Evolutionary conservation across 2,888 invertebrate genomes (phyloP).

Genomic region (Orthosia gothica): DNA sequence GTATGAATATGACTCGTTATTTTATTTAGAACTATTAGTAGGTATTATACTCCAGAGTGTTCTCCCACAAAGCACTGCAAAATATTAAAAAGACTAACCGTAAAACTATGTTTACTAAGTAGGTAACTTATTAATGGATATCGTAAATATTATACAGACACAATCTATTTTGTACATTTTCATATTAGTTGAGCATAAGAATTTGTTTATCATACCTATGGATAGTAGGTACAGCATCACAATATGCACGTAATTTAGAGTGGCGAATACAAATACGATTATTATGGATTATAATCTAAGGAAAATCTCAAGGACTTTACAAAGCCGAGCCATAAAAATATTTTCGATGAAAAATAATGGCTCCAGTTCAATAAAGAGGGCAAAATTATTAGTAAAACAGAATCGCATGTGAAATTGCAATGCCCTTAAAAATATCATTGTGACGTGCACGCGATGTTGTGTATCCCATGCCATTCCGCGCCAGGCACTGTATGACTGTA

Average conservation of each 20-base stretch:
- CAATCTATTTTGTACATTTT: slow-evolving; percentile 57
- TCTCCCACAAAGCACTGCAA: slow-evolving; percentile 39
- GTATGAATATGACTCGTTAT: slow-evolving; percentile 29
- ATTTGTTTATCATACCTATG: slow-evolving; percentile 33
- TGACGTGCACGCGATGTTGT: slow-evolving; percentile 53
- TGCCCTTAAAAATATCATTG: slow-evolving; percentile 16
- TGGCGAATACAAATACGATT: slow-evolving; percentile 20
- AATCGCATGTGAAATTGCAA: slow-evolving; percentile 44
- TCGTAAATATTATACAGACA: slow-evolving; percentile 35
- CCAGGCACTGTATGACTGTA: slow-evolving; percentile 67
- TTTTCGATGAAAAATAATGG: slow-evolving; percentile 1
- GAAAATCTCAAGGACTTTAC: not conserved
- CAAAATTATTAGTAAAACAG: slow-evolving; percentile 13
- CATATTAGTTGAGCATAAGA: slow-evolving; percentile 51
- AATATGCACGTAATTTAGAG: not conserved
- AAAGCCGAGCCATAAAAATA: slow-evolving; percentile 14
- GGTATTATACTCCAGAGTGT: not conserved
- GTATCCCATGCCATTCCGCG: slow-evolving; percentile 65
- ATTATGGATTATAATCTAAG: slow-evolving; percentile 7
- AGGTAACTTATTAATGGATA: slow-evolving; percentile 33
- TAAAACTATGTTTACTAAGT: slow-evolving; percentile 35
- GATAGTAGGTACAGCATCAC: slow-evolving; percentile 21
- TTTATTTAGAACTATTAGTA: slow-evolving; percentile 48
- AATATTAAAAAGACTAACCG: slow-evolving; percentile 20
- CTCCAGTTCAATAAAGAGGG: not conserved